phyloP scores from a whole-genome alignment of 1,140 invertebrate genomes.

The Listronotus oregonensis region DNA sequence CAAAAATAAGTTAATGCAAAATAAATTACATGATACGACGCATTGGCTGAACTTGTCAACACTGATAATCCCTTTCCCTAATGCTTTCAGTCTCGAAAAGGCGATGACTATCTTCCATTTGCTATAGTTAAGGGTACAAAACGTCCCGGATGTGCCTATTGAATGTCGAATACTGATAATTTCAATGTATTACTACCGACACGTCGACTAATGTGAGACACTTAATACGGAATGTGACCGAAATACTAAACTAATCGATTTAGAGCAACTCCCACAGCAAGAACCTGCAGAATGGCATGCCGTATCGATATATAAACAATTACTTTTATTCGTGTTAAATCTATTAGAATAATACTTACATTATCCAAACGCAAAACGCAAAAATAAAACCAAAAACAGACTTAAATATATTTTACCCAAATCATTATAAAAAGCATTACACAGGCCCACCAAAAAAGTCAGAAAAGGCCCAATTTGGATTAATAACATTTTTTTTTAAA shows the following conservation, averaged over 20 bases:
- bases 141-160: constrained; percentile 6
- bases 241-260: constrained; percentile 16
- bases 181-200: constrained; percentile 16
- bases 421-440: too few relatives aligned
- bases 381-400: too few relatives aligned
- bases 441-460: too few relatives aligned
- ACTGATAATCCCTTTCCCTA: constrained; percentile 6
- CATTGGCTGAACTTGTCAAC: constrained; percentile 5
- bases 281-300: not conserved
- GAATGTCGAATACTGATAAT: constrained; percentile 11
- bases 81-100: not conserved
- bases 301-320: constrained; percentile 12
- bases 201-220: constrained; percentile 13
- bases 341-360: too few relatives aligned
- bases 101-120: constrained; percentile 14
- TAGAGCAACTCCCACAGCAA: not conserved
- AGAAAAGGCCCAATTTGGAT: too few relatives aligned
- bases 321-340: not conserved
- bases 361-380: too few relatives aligned
- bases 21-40: not conserved
- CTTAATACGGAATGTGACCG: constrained; percentile 16
- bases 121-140: constrained; percentile 12
- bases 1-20: not conserved
- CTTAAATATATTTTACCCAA: too few relatives aligned
- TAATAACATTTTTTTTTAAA: too few relatives aligned